phyloP scores from a whole-genome alignment of 2,113 vertebrate species.

The Alethe diademata region DNA sequence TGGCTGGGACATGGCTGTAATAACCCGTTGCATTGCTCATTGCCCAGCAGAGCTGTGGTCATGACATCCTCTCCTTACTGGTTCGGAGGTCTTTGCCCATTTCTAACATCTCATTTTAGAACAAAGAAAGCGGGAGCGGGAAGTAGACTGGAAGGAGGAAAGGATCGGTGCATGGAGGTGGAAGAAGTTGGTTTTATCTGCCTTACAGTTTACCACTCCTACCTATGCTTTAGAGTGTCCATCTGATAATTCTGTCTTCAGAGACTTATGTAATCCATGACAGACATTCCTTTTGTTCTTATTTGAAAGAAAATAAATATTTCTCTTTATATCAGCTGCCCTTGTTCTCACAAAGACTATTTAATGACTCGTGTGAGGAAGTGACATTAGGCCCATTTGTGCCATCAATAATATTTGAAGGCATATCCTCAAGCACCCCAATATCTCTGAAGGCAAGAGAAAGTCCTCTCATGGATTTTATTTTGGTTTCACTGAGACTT shows the following conservation, averaged over 20 bases:
- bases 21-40: fast-evolving
- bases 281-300: neutral
- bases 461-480: neutral
- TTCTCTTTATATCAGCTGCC: neutral
- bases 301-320: neutral
- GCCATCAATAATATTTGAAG: neutral
- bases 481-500: neutral
- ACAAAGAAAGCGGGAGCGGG: neutral
- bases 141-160: neutral
- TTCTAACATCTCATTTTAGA: neutral
- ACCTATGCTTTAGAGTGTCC: neutral
- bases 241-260: neutral
- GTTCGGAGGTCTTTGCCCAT: neutral
- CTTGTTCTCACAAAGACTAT: neutral
- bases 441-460: neutral
- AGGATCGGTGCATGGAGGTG: fast-evolving
- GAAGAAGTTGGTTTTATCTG: neutral
- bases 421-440: neutral
- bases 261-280: neutral
- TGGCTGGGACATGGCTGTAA: fast-evolving
- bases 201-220: neutral
- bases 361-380: neutral
- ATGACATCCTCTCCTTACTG: neutral
- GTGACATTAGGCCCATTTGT: neutral
- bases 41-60: neutral